Conservation (phyloP, 37 sponge, comb jelly and placozoan genomes). For the Ephydatia muelleri region DNA sequence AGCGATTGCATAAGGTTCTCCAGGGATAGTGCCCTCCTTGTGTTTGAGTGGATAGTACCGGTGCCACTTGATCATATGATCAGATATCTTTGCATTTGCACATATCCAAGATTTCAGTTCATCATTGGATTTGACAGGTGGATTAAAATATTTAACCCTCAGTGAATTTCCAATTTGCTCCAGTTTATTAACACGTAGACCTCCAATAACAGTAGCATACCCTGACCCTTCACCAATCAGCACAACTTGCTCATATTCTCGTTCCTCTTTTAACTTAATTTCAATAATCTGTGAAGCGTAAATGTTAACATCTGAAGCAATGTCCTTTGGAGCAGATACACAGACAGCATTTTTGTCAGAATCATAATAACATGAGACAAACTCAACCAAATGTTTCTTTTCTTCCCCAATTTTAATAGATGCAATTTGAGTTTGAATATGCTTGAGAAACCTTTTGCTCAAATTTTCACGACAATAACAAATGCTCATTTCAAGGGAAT, state of each 20-base stretch:
- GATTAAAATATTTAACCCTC: background rate
- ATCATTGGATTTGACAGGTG: background rate
- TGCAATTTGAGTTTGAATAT: background rate
- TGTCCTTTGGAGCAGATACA: background rate
- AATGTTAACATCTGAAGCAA: background rate
- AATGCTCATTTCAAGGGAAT: background rate
- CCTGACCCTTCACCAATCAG: background rate
- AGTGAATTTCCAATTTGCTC: background rate
- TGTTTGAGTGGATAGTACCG: background rate
- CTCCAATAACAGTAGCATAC: background rate
- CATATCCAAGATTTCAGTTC: background rate
- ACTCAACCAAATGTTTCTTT: background rate
- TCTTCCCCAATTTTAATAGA: background rate
- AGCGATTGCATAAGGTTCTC: background rate
- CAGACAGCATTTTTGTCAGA: background rate
- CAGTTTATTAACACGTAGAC: background rate
- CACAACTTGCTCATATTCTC: background rate
- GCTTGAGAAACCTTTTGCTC: background rate
- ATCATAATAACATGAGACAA: background rate
- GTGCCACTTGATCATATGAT: background rate
- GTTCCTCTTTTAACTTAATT: background rate
- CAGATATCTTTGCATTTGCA: background rate
- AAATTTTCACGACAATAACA: background rate
- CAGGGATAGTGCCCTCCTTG: background rate
- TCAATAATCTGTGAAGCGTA: background rate